These are phyloP conservation scores for Drosophila pullipes DNA, from an alignment of 2,888 invertebrate species.

Conservation along the genomic window DNA sequence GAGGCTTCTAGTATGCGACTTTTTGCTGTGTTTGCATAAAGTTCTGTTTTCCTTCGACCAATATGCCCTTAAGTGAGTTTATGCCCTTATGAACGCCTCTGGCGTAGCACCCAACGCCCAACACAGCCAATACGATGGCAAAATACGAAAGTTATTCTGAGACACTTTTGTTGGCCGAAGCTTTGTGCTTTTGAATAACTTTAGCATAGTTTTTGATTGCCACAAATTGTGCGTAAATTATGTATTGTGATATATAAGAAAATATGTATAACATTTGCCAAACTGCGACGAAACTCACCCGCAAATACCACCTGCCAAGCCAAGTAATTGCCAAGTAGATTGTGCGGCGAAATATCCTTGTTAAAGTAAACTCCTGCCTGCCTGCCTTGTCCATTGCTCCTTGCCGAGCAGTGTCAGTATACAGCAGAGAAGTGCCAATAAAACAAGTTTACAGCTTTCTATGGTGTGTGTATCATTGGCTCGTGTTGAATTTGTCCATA, in stretches of 20 bases:
- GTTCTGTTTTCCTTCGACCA: conserved; percentile 38
- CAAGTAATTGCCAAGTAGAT: conserved; percentile 9
- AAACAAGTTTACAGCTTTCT: conserved; percentile 12
- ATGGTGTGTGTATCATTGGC: not conserved
- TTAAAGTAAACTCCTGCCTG: conserved; percentile 25
- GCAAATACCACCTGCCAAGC: conserved; percentile 45
- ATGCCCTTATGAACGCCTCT: conserved; percentile 41
- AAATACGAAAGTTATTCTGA: conserved; percentile 1
- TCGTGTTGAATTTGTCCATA: conserved; percentile 19
- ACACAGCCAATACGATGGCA: not conserved
- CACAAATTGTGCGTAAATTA: conserved; percentile 73
- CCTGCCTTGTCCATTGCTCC: not conserved
- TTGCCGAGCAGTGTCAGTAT: conserved; percentile 22
- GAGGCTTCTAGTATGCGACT: conserved; percentile 34
- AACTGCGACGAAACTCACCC: conserved; percentile 24
- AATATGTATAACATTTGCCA: conserved; percentile 25
- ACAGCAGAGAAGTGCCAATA: conserved; percentile 29
- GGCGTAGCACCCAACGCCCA: conserved; percentile 9
- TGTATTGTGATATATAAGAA: conserved; percentile 46
- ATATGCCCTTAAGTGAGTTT: conserved; percentile 47
- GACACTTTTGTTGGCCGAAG: conserved; percentile 15
- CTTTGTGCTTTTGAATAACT: conserved; percentile 53
- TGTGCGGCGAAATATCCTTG: conserved; percentile 15
- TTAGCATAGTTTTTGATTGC: conserved; percentile 70
- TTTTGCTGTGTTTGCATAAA: conserved; percentile 72